Evolutionary conservation across 2,113 vertebrate species (phyloP), one percentile per base, ranked within the genome.

Genomic region (Numida meleagris): DNA sequence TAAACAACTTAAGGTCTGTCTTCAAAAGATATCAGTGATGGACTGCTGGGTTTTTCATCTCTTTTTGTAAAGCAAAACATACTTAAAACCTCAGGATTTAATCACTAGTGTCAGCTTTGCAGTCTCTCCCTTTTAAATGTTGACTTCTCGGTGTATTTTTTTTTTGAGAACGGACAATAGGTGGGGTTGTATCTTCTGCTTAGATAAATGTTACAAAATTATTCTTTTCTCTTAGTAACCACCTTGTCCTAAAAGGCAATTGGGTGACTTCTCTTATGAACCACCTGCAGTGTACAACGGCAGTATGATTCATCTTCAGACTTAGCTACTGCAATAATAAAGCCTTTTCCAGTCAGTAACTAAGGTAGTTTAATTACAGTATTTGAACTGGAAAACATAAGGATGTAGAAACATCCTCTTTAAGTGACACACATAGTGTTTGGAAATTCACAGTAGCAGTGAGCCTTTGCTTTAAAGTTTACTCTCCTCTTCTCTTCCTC

Each of bases 361-460:
- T 93, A 74, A 91, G 40, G 62, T 90, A 96, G 94, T 96, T 96
- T 95, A 96, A 97, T 96, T 92, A 89, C 79, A 92, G 80, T 95
- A 78, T 95, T 94, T 93, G 88, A 96, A 48, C 81, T 96, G 84
- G 88, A 93, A 96, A 91, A 90, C 34, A 84, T 36, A 80, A 88
- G 76, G 70, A 19, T 63, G 55, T 81, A 94, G 88, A 90, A 96
- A 86, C 86, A 94, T 93, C 91, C 94, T 90, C 55, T 57, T 43
- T 71, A 21, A 95, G 66, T 94, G 95, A 95, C 91, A 96, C 95
- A 92, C 18, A 19, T 0, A 14, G n/a, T 83, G 65, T 84, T 95
- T 95, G 92, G 91, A 96, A 96, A 96, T 93, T 95, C 78, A 92
- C 82, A 86, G 66, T 45, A 80, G 73, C 76, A 94, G 88, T 18